Evolutionary conservation across 2,888 invertebrate species (phyloP).

Genomic region (Himalopsyche anomala): DNA sequence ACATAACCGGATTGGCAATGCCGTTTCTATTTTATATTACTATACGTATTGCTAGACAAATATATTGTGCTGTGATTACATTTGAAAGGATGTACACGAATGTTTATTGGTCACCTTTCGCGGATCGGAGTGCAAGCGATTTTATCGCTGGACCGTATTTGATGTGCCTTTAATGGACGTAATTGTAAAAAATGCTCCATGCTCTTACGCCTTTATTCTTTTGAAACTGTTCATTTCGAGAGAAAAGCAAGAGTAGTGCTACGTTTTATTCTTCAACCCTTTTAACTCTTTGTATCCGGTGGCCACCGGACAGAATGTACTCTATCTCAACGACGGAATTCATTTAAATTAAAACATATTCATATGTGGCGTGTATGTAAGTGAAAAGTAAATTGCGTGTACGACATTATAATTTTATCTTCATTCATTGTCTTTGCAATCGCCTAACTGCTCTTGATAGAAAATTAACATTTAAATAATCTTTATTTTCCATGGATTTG

Average conservation of each 20-base stretch:
- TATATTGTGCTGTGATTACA: too few species aligned
- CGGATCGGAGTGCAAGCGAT: not conserved
- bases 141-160: constrained; percentile 22
- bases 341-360: not conserved
- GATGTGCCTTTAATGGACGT: constrained; percentile 34
- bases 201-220: constrained; percentile 26
- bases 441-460: too few species aligned
- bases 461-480: too few species aligned
- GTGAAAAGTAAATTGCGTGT: not conserved
- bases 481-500: too few species aligned
- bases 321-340: not conserved
- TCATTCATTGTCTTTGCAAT: too few species aligned
- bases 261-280: constrained; percentile 34
- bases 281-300: constrained; percentile 34
- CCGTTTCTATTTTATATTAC: too few species aligned
- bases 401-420: too few species aligned
- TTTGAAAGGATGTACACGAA: too few species aligned
- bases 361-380: not conserved
- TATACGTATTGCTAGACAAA: too few species aligned
- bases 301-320: not conserved
- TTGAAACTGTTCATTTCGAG: constrained; percentile 21
- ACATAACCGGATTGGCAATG: too few species aligned
- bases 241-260: constrained; percentile 31
- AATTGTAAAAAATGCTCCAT: constrained; percentile 22
- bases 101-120: not conserved